Conservation (phyloP, 2,797 vertebrate species). For the Notolepis coatsorum region DNA sequence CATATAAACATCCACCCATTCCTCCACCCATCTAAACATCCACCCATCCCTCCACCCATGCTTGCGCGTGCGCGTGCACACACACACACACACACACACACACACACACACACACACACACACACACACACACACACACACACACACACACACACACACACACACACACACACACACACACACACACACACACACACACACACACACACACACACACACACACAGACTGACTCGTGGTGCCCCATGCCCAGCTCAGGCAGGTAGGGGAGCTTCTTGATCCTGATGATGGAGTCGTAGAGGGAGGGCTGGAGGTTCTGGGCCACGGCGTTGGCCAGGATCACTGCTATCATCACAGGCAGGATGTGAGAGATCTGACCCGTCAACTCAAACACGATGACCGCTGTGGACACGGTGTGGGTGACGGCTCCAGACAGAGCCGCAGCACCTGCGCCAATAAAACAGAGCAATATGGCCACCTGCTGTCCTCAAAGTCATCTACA, state of each 20-base stretch:
- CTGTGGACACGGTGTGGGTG: constrained; percentile 98
- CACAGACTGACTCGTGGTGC: constrained; percentile 90
- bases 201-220: background rate
- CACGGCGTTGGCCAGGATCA: constrained; percentile 97
- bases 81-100: background rate
- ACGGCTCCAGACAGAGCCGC: constrained; percentile 95
- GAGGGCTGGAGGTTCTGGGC: constrained; percentile 97
- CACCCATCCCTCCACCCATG: background rate
- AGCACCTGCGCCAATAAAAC: constrained; percentile 91
- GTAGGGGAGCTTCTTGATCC: constrained; percentile 98
- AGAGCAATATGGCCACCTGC: no score
- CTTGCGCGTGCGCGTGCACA: background rate
- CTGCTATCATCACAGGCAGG: constrained; percentile 97
- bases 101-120: background rate
- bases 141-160: background rate
- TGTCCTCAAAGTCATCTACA: constrained; percentile 7
- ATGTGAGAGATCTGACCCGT: constrained; percentile 99
- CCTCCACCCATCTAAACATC: no score
- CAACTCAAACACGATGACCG: constrained; percentile 97
- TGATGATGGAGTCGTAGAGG: constrained; percentile 98
- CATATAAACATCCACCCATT: background rate
- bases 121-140: background rate
- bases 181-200: background rate
- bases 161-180: background rate
- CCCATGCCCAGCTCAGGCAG: constrained; percentile 98